Base-by-base conservation (phyloP, 2,797 vertebrate genomes). In the Siniperca scherzeri region DNA sequence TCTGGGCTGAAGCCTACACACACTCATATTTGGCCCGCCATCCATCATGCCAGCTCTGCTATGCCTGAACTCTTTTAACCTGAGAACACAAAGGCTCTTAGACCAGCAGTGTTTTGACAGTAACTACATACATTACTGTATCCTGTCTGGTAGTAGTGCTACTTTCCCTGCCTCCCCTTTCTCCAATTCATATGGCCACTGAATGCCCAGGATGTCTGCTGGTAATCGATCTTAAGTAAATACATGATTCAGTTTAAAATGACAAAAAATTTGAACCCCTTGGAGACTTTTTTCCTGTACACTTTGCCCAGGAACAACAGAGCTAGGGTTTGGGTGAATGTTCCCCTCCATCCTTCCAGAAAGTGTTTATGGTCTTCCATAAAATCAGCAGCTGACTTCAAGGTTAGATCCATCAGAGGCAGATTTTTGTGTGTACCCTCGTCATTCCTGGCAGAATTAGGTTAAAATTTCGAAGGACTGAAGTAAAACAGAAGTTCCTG, bases 11-110 rank as follows among this genome's bases (percentile, higher is more conserved):
- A 81, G 78, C 85, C 77, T 83, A 82, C 83, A 74, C 82, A 79
- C 82, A 69, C 75, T 83, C 80, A 77, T 50, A 89, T 89, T 90
- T 84, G 75, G 65, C 57, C 59, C 11, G 7, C 59, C 81, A 73
- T 91, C 84, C 82, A 83, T 88, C 84, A 88, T 73, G 64, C 87
- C 83, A 89, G 70, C 72, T 77, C 77, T 46, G 77, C 74, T 83
- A 70, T 53, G 78, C 68, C 61, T 85, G 80, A 88, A 90, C 88
- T 81, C 71, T 74, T 86, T 87, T 78, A 82, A 87, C 72, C 80
- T 76, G 67, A 74, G 74, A 76, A 91, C 91, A 95, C 91, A 94
- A 94, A 92, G 90, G 62, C 79, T 90, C 93, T 92, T 95, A 95
- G 90, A 94, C 81, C 77, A 82, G 84, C 44, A 38, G 53, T 93